phyloP scores from a whole-genome alignment of 2,888 invertebrate species.

The Scelioninae gen. 1 region DNA sequence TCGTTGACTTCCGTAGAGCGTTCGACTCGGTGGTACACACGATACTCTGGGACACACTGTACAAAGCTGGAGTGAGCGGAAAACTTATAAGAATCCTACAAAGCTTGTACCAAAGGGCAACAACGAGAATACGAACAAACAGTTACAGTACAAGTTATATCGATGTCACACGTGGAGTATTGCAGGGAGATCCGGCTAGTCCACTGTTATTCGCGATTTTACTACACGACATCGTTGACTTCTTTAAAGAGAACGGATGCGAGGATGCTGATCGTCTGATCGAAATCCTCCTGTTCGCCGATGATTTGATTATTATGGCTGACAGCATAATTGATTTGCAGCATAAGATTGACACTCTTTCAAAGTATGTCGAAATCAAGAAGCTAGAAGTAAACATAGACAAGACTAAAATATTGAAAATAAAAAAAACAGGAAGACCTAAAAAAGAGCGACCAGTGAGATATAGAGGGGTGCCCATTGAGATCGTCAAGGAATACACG shows the following conservation, averaged over 20 bases:
- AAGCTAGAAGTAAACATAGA: constrained; percentile 1
- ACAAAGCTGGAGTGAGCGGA: constrained; percentile 42
- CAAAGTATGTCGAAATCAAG: constrained; percentile 6
- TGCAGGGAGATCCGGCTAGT: constrained; percentile 1
- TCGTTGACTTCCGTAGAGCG: constrained; percentile 69
- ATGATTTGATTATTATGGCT: constrained; percentile 23
- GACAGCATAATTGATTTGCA: constrained; percentile 9
- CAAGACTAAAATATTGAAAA: constrained; percentile 9
- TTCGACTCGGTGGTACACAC: constrained; percentile 61
- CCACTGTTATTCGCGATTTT: constrained; percentile 14
- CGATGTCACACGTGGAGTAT: constrained; percentile 50
- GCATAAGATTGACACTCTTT: constrained; percentile 4
- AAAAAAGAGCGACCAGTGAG: neutral
- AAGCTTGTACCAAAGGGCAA: constrained; percentile 50
- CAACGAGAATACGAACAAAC: constrained; percentile 34
- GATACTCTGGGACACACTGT: neutral
- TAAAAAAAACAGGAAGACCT: neutral
- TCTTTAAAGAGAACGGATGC: neutral
- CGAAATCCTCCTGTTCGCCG: constrained; percentile 28
- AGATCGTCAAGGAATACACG: neutral
- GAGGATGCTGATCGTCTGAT: neutral
- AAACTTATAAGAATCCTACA: constrained; percentile 49
- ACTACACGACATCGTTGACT: constrained; percentile 1
- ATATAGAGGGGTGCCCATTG: neutral
- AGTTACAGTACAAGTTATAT: constrained; percentile 1